These are phyloP conservation scores for Enhydra lutris DNA, from an alignment of 2,113 vertebrate species.

Conservation along the genomic window DNA sequence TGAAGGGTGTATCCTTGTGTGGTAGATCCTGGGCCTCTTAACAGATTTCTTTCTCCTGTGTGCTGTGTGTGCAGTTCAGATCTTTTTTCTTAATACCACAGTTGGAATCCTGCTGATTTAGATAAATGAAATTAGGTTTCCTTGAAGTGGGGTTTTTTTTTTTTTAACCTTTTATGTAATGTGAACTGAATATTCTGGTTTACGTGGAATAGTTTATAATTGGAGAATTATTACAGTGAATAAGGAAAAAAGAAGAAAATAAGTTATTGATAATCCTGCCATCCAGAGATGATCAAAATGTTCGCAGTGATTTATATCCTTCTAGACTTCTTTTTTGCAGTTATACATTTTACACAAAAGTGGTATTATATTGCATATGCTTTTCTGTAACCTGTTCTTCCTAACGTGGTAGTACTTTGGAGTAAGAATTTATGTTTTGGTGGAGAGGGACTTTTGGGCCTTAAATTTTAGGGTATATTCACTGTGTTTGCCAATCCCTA, in stretches of 20 bases:
- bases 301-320: not conserved
- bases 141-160: not conserved
- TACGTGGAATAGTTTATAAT: not conserved
- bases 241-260: not conserved
- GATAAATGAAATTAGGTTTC: not conserved
- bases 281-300: not conserved
- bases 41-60: not conserved
- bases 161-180: slow-evolving; percentile 10
- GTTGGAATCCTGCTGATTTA: slow-evolving; percentile 4
- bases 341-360: slow-evolving; percentile 9
- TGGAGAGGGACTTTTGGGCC: not conserved
- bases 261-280: not conserved
- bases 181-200: not conserved
- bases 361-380: not conserved
- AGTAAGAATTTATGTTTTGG: not conserved
- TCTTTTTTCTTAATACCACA: not conserved
- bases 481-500: not conserved
- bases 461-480: slow-evolving; percentile 5
- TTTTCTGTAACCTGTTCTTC: slow-evolving; percentile 32
- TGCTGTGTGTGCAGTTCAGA: not conserved
- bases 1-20: not conserved
- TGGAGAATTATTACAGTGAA: not conserved
- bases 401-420: not conserved
- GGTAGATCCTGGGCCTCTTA: not conserved
- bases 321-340: not conserved